Percentiles rank a stretch among this genome's conserved stretches.
These are phyloP conservation scores for Bergia puertoricense DNA, from an alignment of 92 coral and sea anemone species.

Conservation along the genomic window DNA sequence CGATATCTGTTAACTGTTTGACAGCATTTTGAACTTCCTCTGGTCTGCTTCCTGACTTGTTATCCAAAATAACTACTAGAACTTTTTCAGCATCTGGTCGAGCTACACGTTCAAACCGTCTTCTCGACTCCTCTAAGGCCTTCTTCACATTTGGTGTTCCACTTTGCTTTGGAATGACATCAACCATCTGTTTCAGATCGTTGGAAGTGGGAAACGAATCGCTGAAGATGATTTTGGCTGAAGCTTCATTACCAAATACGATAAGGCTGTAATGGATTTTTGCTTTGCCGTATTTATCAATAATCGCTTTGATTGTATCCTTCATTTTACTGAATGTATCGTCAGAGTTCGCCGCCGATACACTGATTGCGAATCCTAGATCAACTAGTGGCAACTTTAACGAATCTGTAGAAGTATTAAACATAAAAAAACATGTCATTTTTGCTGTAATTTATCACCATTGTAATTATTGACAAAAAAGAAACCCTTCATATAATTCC, in stretches of 20 bases:
- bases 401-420: slow-evolving; percentile 45
- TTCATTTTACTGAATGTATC: slow-evolving; percentile 79
- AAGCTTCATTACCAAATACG: slow-evolving; percentile 68
- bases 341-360: slow-evolving; percentile 62
- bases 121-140: slow-evolving; percentile 53
- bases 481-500: no score
- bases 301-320: slow-evolving; percentile 64
- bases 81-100: slow-evolving; percentile 71
- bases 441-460: neutral
- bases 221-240: slow-evolving; percentile 55
- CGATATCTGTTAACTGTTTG: slow-evolving; percentile 50
- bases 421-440: neutral
- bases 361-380: slow-evolving; percentile 79
- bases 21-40: slow-evolving; percentile 55
- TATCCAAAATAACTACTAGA: slow-evolving; percentile 62
- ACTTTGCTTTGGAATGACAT: slow-evolving; percentile 44
- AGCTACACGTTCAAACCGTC: slow-evolving; percentile 45
- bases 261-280: slow-evolving; percentile 77
- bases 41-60: slow-evolving; percentile 49
- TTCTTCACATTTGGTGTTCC: slow-evolving; percentile 56
- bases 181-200: slow-evolving; percentile 51
- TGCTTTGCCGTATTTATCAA: slow-evolving; percentile 65
- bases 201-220: slow-evolving; percentile 58
- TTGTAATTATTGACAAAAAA: neutral
- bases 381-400: slow-evolving; percentile 65